Percentiles rank a stretch among this genome's conserved stretches.
Evolutionary conservation across 2,797 vertebrate genomes (phyloP).

Genomic region (Danio aesculapii): DNA sequence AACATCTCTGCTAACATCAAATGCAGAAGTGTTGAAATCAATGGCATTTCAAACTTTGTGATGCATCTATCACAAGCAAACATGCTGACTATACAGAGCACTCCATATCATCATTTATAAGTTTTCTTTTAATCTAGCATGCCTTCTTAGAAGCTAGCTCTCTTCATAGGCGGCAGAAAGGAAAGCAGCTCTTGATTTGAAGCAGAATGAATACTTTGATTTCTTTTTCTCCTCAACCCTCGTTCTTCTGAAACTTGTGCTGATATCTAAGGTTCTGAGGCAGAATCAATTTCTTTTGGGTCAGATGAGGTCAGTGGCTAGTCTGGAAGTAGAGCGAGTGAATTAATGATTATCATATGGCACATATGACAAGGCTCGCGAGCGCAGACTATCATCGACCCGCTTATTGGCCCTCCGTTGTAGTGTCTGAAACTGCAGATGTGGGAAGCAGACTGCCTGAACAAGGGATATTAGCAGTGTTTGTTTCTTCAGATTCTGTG

Average conservation of each 20-base stretch:
- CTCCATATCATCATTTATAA: background rate
- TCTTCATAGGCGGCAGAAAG: background rate
- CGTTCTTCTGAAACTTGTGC: constrained; percentile 78
- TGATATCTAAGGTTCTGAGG: constrained; percentile 87
- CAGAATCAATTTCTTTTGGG: constrained; percentile 94
- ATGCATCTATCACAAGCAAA: background rate
- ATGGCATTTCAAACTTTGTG: background rate
- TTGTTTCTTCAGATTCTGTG: constrained; percentile 26
- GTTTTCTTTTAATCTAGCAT: background rate
- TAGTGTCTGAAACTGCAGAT: constrained; percentile 57
- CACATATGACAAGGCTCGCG: constrained; percentile 71
- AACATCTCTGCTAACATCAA: background rate
- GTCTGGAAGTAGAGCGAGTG: constrained; percentile 79
- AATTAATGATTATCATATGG: constrained; percentile 87
- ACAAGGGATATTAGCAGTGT: constrained; percentile 1
- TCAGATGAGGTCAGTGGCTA: constrained; percentile 86
- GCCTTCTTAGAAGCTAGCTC: background rate
- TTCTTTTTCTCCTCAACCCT: constrained; percentile 52
- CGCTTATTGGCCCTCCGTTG: constrained; percentile 69
- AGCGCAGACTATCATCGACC: constrained; percentile 65
- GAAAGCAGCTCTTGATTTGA: background rate
- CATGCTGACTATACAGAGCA: background rate
- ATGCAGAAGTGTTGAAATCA: background rate
- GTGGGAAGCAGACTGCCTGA: constrained; percentile 42
- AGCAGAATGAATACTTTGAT: constrained; percentile 15